A percentile compares a stretch with the other conserved stretches of the same genome.
These are phyloP conservation scores for Bimastos eiseni DNA, from an alignment of 2,888 invertebrate species.

Conservation along the genomic window DNA sequence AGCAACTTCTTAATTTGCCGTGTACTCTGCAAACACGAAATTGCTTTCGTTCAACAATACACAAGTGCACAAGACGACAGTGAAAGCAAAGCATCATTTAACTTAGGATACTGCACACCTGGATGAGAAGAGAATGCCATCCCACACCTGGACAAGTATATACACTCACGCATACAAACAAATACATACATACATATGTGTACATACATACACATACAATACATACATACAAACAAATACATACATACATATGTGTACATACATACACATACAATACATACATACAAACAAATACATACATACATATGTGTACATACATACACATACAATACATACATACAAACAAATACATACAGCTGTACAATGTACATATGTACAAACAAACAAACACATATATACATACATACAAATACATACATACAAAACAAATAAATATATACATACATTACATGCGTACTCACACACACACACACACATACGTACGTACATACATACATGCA, in stretches of 20 bases:
- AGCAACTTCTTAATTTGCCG: background rate
- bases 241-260: no score
- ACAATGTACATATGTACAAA: background rate
- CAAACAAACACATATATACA: background rate
- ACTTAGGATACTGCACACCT: background rate
- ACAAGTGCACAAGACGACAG: background rate
- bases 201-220: no score
- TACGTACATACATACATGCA: no score
- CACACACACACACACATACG: no score
- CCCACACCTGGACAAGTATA: no score
- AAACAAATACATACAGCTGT: background rate
- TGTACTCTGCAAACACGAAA: background rate
- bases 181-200: no score
- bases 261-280: background rate
- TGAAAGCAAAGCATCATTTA: background rate
- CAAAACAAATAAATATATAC: no score
- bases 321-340: background rate
- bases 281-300: background rate
- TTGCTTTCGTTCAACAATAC: background rate
- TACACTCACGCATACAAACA: no score
- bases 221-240: no score
- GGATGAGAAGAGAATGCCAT: background rate
- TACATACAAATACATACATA: background rate
- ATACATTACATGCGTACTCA: no score
- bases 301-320: background rate